Percentiles rank a stretch among this genome's conserved stretches.
These are phyloP conservation scores for Magallana nippona DNA, from an alignment of 2,888 invertebrate genomes.

Conservation along the genomic window DNA sequence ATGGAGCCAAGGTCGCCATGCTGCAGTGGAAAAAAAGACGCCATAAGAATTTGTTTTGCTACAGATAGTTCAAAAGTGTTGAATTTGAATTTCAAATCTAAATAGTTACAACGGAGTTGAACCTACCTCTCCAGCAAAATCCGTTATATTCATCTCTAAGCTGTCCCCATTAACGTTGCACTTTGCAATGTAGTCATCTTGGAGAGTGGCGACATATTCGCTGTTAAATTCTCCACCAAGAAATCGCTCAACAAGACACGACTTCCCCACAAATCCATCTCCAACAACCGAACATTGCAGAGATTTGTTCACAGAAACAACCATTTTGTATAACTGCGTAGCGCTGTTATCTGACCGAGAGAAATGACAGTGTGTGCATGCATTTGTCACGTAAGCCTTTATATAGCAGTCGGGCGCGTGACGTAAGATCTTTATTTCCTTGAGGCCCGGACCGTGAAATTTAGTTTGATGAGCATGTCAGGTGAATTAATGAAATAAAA, in stretches of 20 bases:
- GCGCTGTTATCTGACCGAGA: neutral
- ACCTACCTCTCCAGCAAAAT: conserved; percentile 67
- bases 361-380: neutral
- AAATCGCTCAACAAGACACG: conserved; percentile 65
- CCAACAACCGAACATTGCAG: conserved; percentile 68
- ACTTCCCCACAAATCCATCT: conserved; percentile 72
- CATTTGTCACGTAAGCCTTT: conserved; percentile 9
- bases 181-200: conserved; percentile 66
- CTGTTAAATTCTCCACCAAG: conserved; percentile 47
- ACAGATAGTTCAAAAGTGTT: neutral
- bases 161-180: conserved; percentile 66
- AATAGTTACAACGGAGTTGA: neutral
- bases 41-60: neutral
- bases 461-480: conserved; percentile 23
- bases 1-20: conserved; percentile 65
- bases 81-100: neutral
- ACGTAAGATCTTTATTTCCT: conserved; percentile 26
- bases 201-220: conserved; percentile 66
- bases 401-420: neutral
- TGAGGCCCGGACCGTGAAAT: conserved; percentile 1
- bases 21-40: conserved; percentile 58
- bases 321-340: neutral
- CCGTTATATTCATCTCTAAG: conserved; percentile 69
- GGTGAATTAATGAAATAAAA: conserved; percentile 10
- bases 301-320: conserved; percentile 41